Conservation (phyloP, 2,113 vertebrate genomes). For the Bagarius yarrelli region DNA sequence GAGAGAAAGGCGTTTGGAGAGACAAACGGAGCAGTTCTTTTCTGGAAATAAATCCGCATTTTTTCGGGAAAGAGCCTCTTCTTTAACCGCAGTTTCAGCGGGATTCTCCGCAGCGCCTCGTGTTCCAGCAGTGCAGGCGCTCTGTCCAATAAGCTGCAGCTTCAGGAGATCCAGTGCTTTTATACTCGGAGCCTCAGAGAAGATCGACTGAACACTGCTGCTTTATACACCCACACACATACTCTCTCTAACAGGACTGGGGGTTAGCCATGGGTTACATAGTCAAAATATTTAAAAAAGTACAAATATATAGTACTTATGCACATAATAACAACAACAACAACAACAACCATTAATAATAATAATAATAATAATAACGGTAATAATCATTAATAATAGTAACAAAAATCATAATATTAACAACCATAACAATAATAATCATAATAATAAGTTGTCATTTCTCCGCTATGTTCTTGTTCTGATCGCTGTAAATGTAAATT, state of each 20-base stretch:
- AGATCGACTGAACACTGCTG: not conserved
- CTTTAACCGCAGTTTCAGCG: not conserved
- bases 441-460: too few species aligned
- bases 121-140: not conserved
- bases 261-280: not conserved
- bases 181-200: not conserved
- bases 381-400: too few species aligned
- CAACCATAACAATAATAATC: too few species aligned
- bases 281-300: not conserved
- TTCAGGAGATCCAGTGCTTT: not conserved
- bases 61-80: not conserved
- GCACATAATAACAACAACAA: too few species aligned
- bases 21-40: not conserved
- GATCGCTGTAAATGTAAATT: too few species aligned
- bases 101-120: not conserved
- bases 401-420: too few species aligned
- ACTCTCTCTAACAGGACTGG: not conserved
- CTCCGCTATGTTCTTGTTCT: too few species aligned
- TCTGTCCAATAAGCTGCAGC: not conserved
- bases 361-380: too few species aligned
- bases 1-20: not conserved
- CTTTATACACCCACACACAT: too few species aligned
- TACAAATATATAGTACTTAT: rapidly evolving
- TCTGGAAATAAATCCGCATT: conserved; percentile 3
- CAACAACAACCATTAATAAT: too few species aligned